A percentile compares a stretch with the other conserved stretches of the same genome.
phyloP scores from a whole-genome alignment of 2,113 vertebrate species.

The Andinoacara biseriatus region DNA sequence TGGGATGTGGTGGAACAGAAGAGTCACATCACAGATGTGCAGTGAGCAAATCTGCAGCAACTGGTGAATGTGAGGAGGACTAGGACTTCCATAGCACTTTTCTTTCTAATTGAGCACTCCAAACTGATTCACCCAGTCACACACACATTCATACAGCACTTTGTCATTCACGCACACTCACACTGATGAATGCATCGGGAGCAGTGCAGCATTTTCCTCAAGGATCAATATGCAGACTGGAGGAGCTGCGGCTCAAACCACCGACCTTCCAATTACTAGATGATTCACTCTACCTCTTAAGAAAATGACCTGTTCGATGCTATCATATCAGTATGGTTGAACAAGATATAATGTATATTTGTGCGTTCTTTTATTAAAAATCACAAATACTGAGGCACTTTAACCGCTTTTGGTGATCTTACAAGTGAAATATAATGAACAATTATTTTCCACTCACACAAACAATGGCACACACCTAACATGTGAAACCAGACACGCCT shows the following conservation, averaged over 20 bases:
- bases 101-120: not conserved
- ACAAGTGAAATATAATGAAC: not conserved
- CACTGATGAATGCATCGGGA: not conserved
- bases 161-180: not conserved
- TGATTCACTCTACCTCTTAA: not conserved
- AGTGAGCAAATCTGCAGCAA: too few relatives aligned
- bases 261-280: not conserved
- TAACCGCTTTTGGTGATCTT: not conserved
- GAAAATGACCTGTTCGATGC: not conserved
- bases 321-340: not conserved
- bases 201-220: not conserved
- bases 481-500: conserved; percentile 68
- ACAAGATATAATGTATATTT: not conserved
- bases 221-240: not conserved
- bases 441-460: conserved; percentile 3
- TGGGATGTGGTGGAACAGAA: not conserved
- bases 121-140: not conserved
- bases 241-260: not conserved
- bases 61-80: too few relatives aligned
- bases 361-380: not conserved
- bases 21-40: not conserved
- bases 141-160: not conserved
- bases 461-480: conserved; percentile 27
- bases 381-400: not conserved
- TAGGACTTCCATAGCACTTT: not conserved